Evolutionary conservation across 2,888 invertebrate species (phyloP).

Genomic region (Platycheirus rosarum): DNA sequence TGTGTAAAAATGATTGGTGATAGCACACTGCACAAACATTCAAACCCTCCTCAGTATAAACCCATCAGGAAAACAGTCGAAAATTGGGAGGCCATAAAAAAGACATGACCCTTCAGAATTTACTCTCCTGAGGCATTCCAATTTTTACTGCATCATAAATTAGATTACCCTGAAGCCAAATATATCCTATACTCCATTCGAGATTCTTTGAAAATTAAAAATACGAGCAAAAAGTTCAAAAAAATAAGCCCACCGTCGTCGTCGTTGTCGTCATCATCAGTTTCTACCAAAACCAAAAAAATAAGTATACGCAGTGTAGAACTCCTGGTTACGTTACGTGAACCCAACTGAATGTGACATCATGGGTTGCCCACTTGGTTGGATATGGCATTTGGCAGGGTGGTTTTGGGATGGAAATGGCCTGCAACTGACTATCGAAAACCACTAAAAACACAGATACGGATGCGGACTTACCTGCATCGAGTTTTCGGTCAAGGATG

Average conservation of each 20-base stretch:
- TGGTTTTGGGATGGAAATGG: conserved; percentile 47
- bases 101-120: conserved; percentile 73
- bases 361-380: conserved; percentile 56
- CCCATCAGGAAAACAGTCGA: conserved; percentile 33
- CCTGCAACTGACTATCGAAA: conserved; percentile 67
- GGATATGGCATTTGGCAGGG: conserved; percentile 3
- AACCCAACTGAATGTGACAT: conserved; percentile 70
- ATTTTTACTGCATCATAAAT: conserved; percentile 81
- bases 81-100: conserved; percentile 66
- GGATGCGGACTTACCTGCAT: conserved; percentile 73
- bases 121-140: conserved; percentile 79
- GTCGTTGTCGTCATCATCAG: conserved; percentile 40
- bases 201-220: conserved; percentile 55
- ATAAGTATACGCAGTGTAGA: conserved; percentile 69
- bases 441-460: conserved; percentile 74
- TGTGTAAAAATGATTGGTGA: conserved; percentile 74
- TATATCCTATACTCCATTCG: conserved; percentile 39
- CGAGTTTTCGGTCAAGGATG: conserved; percentile 72
- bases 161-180: conserved; percentile 78
- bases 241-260: conserved; percentile 20
- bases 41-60: conserved; percentile 9
- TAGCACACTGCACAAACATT: conserved; percentile 57
- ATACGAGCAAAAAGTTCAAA: conserved; percentile 21
- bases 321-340: conserved; percentile 62
- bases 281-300: conserved; percentile 53